A percentile compares a stretch with the other conserved stretches of the same genome.
Conservation (phyloP, 2,888 invertebrate genomes). For the Nemotelus nigrinus region DNA sequence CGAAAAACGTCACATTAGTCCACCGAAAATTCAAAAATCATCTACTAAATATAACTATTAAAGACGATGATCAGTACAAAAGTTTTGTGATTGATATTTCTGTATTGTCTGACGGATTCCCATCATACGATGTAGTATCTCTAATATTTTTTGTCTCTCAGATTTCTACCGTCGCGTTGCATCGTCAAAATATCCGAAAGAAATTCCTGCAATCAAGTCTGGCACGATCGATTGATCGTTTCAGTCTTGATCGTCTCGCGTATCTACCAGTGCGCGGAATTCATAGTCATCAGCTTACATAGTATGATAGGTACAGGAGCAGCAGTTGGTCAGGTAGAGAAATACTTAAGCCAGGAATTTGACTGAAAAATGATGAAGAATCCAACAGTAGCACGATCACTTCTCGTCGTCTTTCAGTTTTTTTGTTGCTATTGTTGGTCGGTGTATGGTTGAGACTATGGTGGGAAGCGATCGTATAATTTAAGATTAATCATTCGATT, state of each 20-base stretch:
- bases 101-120: neutral
- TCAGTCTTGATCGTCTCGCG: neutral
- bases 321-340: constrained; percentile 34
- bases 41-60: constrained; percentile 23
- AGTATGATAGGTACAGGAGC: neutral
- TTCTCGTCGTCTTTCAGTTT: neutral
- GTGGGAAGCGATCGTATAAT: constrained; percentile 29
- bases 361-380: constrained; percentile 29
- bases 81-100: constrained; percentile 26
- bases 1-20: neutral
- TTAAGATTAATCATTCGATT: constrained; percentile 48
- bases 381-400: constrained; percentile 37
- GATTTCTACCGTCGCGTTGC: neutral
- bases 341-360: constrained; percentile 16
- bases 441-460: constrained; percentile 4
- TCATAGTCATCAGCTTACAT: neutral
- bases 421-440: neutral
- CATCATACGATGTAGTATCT: neutral
- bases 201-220: constrained; percentile 37
- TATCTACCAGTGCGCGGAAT: neutral
- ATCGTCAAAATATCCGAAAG: neutral
- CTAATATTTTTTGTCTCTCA: neutral
- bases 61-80: constrained; percentile 29
- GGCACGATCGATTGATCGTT: constrained; percentile 34
- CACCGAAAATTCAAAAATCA: neutral